These are phyloP conservation scores for Pterobdella sp. DNA, from an alignment of 2,888 invertebrate genomes.

Conservation along the genomic window DNA sequence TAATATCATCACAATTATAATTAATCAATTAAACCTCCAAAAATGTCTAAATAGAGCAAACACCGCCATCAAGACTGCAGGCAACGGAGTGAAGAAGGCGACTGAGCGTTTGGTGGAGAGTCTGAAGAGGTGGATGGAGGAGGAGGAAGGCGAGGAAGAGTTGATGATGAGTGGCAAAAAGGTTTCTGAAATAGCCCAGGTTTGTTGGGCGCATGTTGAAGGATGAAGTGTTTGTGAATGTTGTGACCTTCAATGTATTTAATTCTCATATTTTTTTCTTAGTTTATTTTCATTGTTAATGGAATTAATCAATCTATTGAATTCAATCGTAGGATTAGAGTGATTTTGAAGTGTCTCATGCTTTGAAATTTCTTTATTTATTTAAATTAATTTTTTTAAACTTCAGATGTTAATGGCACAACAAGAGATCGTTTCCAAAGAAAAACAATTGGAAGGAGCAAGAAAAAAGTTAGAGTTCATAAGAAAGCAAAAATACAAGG, in stretches of 20 bases:
- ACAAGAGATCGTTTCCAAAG: constrained; percentile 74
- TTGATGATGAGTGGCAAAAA: constrained; percentile 81
- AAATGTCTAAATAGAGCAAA: not conserved
- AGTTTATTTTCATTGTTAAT: no score
- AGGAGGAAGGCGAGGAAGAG: constrained; percentile 67
- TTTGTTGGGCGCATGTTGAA: constrained; percentile 38
- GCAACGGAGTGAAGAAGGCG: constrained; percentile 90
- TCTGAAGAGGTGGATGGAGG: constrained; percentile 82
- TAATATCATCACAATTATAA: no score
- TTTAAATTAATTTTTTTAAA: no score
- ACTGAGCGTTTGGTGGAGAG: constrained; percentile 93
- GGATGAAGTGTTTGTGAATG: no score
- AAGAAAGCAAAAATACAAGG: constrained; percentile 57
- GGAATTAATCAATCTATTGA: no score
- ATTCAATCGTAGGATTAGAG: no score
- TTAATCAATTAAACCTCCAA: not conserved
- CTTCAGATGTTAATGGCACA: constrained; percentile 51
- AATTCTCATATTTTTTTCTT: no score
- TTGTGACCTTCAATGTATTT: no score
- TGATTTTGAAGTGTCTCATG: no score
- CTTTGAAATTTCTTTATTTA: no score
- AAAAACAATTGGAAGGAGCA: constrained; percentile 85
- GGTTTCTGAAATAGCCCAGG: constrained; percentile 94
- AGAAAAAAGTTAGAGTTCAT: constrained; percentile 80
- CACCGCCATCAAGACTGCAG: constrained; percentile 57